Evolutionary conservation across 2,888 invertebrate species (phyloP), one percentile per base, ranked within the genome.

Genomic region (Cheilosia grossa): DNA sequence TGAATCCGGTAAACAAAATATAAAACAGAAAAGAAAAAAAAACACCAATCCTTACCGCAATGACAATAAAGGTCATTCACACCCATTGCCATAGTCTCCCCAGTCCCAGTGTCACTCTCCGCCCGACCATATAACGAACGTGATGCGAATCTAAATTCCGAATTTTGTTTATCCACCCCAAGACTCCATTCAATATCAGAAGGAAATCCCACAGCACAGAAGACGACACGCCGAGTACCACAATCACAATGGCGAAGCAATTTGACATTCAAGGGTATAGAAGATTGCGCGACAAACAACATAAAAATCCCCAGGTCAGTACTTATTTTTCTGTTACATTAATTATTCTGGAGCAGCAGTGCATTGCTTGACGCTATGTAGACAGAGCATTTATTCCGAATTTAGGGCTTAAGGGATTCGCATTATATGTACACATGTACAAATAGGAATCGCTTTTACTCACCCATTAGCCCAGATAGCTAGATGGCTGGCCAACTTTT

Each of bases 381-480:
- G 74, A 75, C 61, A 54, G 59, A 56, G 59, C 72, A 70, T 82
- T 79, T 79, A 58, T 73, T 79, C 63, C 79, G 79, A 67, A 83
- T 79, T 79, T 74, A 59, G 69, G 64, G 40, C 82, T 79, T 69
- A 59, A 74, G 82, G 82, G 82, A 83, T 53, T 58, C 58, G 56
- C 64, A 70, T 79, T 69, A 66, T 79, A 69, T 79, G 67, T 82
- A 30, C 53, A 64, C 59, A 83, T 79, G 79, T 79, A 83, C 73
- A 78, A 78, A 78, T 69, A 79, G 79, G 73, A 74, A 79, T 83
- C 82, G 64, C 69, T 79, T 73, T 82, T 79, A 79, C 82, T 73
- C 72, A 61, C 51, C 79, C 79, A 82, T 82, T 82, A 79, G 73
- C 67, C 63, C 58, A 74, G 70, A 77, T 66, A 63, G 64, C 51